phyloP scores from a whole-genome alignment of 2,113 vertebrate genomes.

The Pelvicachromis taeniatus region DNA sequence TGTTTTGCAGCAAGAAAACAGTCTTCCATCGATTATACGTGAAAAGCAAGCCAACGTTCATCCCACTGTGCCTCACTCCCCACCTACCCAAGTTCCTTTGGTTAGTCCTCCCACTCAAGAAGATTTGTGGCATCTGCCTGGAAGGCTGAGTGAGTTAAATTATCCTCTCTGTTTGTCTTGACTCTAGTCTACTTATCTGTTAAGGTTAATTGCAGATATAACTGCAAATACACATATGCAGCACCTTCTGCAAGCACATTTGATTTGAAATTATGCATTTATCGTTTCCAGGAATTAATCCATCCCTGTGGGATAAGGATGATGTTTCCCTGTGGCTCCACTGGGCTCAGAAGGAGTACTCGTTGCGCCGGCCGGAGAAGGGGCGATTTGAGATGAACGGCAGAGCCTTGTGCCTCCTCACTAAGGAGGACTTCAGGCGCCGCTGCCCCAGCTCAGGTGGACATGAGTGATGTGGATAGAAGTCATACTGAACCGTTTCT shows the following conservation, averaged over 20 bases:
- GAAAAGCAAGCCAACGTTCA: neutral
- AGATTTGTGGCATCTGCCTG: conserved; percentile 79
- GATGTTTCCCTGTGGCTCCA: conserved; percentile 88
- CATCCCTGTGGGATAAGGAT: conserved; percentile 87
- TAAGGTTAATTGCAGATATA: neutral
- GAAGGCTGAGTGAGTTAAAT: conserved; percentile 77
- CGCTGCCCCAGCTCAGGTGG: conserved; percentile 88
- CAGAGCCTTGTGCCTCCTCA: conserved; percentile 87
- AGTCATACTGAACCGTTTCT: neutral
- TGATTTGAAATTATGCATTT: neutral
- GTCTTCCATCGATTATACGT: neutral
- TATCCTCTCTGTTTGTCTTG: neutral
- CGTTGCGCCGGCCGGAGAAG: conserved; percentile 66
- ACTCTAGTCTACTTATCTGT: neutral
- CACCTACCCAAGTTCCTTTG: neutral
- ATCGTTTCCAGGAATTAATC: conserved; percentile 81
- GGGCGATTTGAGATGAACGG: conserved; percentile 88
- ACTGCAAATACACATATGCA: neutral
- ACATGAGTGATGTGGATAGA: neutral
- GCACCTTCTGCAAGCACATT: neutral
- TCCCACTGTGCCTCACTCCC: neutral
- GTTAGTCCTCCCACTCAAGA: conserved; percentile 31
- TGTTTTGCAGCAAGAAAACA: conserved; percentile 37
- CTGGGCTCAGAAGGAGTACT: conserved; percentile 90
- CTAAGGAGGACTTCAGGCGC: conserved; percentile 88